Evolutionary conservation across 2,113 vertebrate genomes (phyloP), one percentile per base, ranked within the genome.

Genomic region (Mastomys natalensis): DNA sequence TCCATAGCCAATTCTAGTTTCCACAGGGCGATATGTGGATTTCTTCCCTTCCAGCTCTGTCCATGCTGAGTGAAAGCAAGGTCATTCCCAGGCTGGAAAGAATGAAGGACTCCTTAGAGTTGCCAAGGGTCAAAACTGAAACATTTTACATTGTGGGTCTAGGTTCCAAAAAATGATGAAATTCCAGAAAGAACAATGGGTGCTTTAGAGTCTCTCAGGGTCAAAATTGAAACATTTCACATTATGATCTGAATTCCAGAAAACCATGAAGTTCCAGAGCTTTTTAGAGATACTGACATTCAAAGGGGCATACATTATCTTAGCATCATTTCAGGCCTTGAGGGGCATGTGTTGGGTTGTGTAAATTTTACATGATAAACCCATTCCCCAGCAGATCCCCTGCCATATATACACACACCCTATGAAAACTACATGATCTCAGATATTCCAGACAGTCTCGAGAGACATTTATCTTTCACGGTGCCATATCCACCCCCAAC

Each of bases 161-260:
- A 60, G 62, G 91, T 93, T 96, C 60, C 82, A 64, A 93, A 87
- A 93, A 94, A 92, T 19, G 37, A 60, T 72, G 55, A 91, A 43
- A 91, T 89, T 92, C 48, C 78, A 78, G 93, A 77, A 93, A 89
- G 89, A 84, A 86, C 94, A 92, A 60, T 22, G 64, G 66, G 19
- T 29, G 2, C 43, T 13, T 92, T 51, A 72, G 64, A 92, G 51
- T 37, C 40, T 45, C 64, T 87, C 43, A 96, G 24, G 51, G 80
- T 96, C 82, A 87, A 78, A 92, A 77, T 37, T 1, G 45, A 7
- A 66, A 48, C 55, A 64, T 85, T 92, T 93, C n/a, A 58, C 24
- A 72, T 68, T 10, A 10, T 37, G 78, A 64, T 95, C 85, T 90
- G 66, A 64, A 77, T 87, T 95, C 45, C 73, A 94, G 91, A 78